phyloP scores from a whole-genome alignment of 2,888 invertebrate species.

The Agonopterix heracliana region DNA sequence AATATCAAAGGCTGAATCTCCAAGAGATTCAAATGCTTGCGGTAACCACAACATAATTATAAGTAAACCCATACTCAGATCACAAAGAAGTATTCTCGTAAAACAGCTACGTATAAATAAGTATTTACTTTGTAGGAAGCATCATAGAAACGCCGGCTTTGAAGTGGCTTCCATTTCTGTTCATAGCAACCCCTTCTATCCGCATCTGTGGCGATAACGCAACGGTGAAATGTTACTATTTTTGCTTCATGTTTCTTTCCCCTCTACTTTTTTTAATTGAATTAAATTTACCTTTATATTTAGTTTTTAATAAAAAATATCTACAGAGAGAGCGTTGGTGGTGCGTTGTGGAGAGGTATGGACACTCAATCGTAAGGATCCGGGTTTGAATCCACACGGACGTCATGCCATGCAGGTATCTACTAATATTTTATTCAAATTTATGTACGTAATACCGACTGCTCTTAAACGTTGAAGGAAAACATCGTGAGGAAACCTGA shows the following conservation, averaged over 20 bases:
- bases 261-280: neutral
- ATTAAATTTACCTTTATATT: neutral
- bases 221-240: conserved; percentile 39
- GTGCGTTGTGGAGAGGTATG: no score
- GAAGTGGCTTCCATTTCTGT: conserved; percentile 67
- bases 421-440: no score
- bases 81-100: conserved; percentile 53
- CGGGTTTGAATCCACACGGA: no score
- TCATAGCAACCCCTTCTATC: conserved; percentile 52
- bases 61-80: conserved; percentile 28
- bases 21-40: no score
- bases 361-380: no score
- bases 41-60: conserved; percentile 7
- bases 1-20: no score
- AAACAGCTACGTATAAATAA: conserved; percentile 55
- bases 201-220: conserved; percentile 51
- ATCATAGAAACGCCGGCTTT: conserved; percentile 45
- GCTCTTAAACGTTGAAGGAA: no score
- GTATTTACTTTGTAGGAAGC: conserved; percentile 56
- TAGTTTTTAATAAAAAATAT: no score
- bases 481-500: no score
- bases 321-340: no score
- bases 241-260: conserved; percentile 6
- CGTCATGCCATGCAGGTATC: no score
- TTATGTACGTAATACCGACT: no score